Conservation (phyloP, 2,113 vertebrate species). For the Chauna torquata region DNA sequence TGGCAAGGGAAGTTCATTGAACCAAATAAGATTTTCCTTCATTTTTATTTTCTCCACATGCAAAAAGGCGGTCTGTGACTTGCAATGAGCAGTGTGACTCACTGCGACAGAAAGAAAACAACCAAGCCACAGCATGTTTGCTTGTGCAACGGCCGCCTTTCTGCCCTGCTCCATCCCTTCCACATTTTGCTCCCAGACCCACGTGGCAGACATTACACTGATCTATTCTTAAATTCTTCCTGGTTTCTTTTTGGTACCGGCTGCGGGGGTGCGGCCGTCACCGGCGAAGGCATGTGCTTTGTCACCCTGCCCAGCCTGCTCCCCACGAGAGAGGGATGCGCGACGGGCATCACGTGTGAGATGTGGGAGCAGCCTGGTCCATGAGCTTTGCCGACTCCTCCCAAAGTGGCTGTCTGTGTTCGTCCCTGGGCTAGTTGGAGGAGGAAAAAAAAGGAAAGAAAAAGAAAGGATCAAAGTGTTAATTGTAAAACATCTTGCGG, state of each 20-base stretch:
- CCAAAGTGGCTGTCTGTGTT: background rate
- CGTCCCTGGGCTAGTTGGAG: background rate
- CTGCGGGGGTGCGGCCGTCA: background rate
- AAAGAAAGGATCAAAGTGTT: conserved; percentile 46
- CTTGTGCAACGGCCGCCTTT: background rate
- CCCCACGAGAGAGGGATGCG: rapidly evolving
- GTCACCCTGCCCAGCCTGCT: background rate
- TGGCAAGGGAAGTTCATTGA: background rate
- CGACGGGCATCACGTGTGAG: background rate
- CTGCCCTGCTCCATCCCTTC: conserved; percentile 31
- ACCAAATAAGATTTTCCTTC: background rate
- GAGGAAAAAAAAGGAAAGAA: background rate
- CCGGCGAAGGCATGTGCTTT: background rate
- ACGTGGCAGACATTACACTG: background rate
- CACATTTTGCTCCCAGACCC: background rate
- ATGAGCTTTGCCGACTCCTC: background rate
- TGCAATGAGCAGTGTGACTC: background rate
- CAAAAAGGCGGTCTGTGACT: background rate
- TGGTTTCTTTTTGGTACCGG: conserved; percentile 19
- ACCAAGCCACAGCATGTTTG: background rate
- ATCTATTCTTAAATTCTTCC: conserved; percentile 27
- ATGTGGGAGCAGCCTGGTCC: background rate
- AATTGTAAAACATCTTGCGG: background rate
- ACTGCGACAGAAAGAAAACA: background rate
- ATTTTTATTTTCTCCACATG: background rate